These are phyloP conservation scores for Gibbula magus DNA, from an alignment of 2,888 invertebrate species.

Conservation along the genomic window DNA sequence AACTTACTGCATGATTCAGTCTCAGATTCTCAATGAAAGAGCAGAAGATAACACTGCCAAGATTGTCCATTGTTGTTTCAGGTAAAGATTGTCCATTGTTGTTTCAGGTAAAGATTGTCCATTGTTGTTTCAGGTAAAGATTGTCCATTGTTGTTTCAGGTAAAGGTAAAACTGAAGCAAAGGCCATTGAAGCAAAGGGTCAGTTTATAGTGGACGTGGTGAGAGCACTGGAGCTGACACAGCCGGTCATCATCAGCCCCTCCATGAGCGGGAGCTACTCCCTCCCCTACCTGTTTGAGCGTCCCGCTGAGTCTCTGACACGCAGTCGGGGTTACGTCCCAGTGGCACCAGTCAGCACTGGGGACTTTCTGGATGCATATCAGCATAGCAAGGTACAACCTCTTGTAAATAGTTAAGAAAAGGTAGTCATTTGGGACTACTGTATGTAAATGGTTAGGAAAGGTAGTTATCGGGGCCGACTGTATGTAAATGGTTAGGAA, in stretches of 20 bases:
- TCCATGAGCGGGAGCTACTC: conserved; percentile 77
- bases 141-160: neutral
- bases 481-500: no score
- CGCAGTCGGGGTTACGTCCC: conserved; percentile 74
- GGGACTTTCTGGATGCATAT: conserved; percentile 47
- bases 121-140: no score
- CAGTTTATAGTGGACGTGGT: conserved; percentile 69
- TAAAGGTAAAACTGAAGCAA: conserved; percentile 1
- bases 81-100: no score
- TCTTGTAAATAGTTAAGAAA: no score
- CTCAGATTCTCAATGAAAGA: no score
- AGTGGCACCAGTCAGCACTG: conserved; percentile 74
- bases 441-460: no score
- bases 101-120: no score
- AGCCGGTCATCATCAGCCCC: conserved; percentile 76
- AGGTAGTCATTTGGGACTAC: no score
- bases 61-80: no score
- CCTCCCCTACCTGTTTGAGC: conserved; percentile 73
- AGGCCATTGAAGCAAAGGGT: neutral
- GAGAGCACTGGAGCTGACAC: conserved; percentile 56
- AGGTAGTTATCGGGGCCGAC: no score
- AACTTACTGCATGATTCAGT: no score
- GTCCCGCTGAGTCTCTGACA: conserved; percentile 56
- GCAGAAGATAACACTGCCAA: no score
- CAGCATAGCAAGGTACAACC: conserved; percentile 54